Evolutionary conservation across 2,797 vertebrate genomes (phyloP).

Genomic region (Rhinoraja longicauda): DNA sequence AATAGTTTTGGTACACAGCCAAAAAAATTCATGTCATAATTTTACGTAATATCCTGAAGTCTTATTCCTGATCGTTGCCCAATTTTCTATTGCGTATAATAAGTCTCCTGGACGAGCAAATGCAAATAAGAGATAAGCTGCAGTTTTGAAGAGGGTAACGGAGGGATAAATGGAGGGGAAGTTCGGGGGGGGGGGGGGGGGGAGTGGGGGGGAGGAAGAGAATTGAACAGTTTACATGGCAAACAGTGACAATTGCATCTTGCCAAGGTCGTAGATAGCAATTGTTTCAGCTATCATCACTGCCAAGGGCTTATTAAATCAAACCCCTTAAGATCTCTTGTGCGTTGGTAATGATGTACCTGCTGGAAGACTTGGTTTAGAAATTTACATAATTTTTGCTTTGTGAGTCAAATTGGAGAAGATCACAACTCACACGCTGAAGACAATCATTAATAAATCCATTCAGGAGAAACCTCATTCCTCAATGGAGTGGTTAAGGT

Average conservation of each 20-base stretch:
- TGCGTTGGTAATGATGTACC: background rate
- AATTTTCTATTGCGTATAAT: background rate
- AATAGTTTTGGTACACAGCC: background rate
- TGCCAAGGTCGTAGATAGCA: background rate
- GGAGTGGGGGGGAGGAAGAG: too few relatives aligned
- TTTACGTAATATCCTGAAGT: background rate
- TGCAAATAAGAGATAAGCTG: background rate
- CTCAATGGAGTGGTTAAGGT: too few relatives aligned
- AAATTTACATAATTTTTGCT: too few relatives aligned
- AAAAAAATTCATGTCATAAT: background rate
- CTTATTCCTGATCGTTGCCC: background rate
- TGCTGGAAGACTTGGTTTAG: background rate
- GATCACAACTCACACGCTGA: too few relatives aligned
- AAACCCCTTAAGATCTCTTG: background rate
- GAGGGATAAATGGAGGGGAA: background rate
- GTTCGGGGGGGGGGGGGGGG: too few relatives aligned
- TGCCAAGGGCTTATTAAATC: background rate
- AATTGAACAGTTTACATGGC: background rate
- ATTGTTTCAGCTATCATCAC: background rate
- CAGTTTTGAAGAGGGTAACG: background rate
- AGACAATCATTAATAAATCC: too few relatives aligned
- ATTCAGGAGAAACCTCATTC: too few relatives aligned
- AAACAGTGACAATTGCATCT: too few relatives aligned
- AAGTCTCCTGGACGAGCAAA: background rate
- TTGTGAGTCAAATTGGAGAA: too few relatives aligned